Conservation (phyloP, 1,140 invertebrate species). For the Pseudomyrmex concolor region DNA sequence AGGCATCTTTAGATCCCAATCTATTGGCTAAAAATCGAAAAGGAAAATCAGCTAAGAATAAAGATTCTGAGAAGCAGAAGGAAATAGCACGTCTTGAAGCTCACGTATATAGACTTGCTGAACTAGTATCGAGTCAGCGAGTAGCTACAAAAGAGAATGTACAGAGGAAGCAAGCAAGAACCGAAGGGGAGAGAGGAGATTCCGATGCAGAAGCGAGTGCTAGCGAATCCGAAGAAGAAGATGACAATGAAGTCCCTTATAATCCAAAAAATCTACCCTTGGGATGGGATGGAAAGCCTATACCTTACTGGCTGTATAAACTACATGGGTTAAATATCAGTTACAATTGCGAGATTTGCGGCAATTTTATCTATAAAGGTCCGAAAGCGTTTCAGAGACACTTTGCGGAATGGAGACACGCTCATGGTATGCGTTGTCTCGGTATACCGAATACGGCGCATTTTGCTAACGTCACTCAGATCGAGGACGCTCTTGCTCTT, state of each 20-base stretch:
- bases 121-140: constrained; percentile 93
- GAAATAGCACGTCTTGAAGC: constrained; percentile 95
- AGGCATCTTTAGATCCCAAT: constrained; percentile 94
- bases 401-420: constrained; percentile 99
- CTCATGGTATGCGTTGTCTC: constrained; percentile 99
- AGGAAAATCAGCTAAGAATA: constrained; percentile 87
- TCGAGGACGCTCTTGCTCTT: constrained; percentile 98
- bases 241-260: constrained; percentile 97
- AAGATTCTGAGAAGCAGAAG: constrained; percentile 91
- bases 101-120: constrained; percentile 94
- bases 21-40: constrained; percentile 94
- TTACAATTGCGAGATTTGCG: constrained; percentile 99
- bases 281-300: constrained; percentile 99
- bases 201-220: constrained; percentile 96
- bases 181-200: constrained; percentile 96
- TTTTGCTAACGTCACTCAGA: constrained; percentile 99
- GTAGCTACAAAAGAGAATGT: constrained; percentile 98
- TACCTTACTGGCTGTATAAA: constrained; percentile 99
- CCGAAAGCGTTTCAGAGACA: constrained; percentile 99
- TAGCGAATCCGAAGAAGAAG: constrained; percentile 93
- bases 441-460: constrained; percentile 99
- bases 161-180: constrained; percentile 98
- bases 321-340: constrained; percentile 99
- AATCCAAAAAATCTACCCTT: constrained; percentile 99
- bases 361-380: constrained; percentile 99